phyloP scores from a whole-genome alignment of 2,797 vertebrate genomes.

The Manis javanica region DNA sequence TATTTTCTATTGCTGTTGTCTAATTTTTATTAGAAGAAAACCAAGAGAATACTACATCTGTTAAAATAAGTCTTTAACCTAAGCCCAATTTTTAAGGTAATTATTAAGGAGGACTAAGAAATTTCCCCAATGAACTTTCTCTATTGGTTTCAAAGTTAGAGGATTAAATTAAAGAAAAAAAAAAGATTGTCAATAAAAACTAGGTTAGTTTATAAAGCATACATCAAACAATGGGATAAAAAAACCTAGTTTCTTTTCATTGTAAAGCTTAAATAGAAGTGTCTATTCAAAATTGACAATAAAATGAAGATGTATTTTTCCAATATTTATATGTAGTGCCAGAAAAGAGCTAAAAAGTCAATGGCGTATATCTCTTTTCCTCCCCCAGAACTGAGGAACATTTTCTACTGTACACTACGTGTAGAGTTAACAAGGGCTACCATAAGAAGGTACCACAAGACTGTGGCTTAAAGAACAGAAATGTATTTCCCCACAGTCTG shows the following conservation, averaged over 20 bases:
- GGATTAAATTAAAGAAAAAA: neutral
- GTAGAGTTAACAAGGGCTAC: neutral
- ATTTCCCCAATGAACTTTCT: neutral
- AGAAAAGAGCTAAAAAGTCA: neutral
- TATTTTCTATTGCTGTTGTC: neutral
- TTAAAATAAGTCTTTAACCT: neutral
- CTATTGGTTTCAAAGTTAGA: neutral
- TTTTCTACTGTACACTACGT: neutral
- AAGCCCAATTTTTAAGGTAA: neutral
- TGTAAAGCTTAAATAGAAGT: neutral
- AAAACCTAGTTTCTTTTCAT: neutral
- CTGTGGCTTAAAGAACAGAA: neutral
- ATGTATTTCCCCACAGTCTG: neutral
- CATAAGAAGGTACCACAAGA: neutral
- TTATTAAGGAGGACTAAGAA: neutral
- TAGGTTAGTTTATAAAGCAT: neutral
- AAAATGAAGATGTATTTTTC: neutral
- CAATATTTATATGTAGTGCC: neutral
- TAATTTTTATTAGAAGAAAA: slow-evolving; percentile 10
- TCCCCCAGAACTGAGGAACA: neutral
- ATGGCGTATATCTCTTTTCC: neutral
- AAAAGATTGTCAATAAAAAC: neutral
- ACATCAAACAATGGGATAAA: neutral
- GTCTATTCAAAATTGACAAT: neutral
- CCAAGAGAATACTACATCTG: neutral